A percentile compares a stretch with the other conserved stretches of the same genome.
These are phyloP conservation scores for Ceraclea dissimilis DNA, from an alignment of 2,888 invertebrate genomes.

Conservation along the genomic window DNA sequence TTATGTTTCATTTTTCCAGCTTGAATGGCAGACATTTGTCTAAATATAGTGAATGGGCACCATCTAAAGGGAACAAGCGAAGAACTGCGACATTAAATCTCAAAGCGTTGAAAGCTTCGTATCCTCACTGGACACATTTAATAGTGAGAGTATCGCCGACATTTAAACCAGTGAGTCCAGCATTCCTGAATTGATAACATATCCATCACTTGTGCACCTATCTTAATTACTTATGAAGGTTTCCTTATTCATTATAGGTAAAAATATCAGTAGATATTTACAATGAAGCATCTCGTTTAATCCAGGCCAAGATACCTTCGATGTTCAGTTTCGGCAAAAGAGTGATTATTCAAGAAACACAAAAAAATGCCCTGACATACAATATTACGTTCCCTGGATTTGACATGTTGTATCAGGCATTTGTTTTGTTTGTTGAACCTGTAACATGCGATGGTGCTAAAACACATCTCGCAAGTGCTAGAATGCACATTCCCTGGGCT, in stretches of 20 bases:
- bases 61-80: slow-evolving; percentile 37
- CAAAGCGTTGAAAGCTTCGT: slow-evolving; percentile 48
- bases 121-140: slow-evolving; percentile 60
- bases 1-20: slow-evolving; percentile 28
- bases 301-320: slow-evolving; percentile 38
- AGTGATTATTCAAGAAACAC: slow-evolving; percentile 46
- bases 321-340: slow-evolving; percentile 33
- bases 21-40: slow-evolving; percentile 37
- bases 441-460: slow-evolving; percentile 36
- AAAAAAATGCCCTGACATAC: slow-evolving; percentile 51
- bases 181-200: no score
- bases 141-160: slow-evolving; percentile 59
- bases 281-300: slow-evolving; percentile 39
- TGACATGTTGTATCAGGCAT: slow-evolving; percentile 51
- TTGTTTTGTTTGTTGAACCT: slow-evolving; percentile 53
- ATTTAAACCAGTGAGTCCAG: slow-evolving; percentile 35
- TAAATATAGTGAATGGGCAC: slow-evolving; percentile 40
- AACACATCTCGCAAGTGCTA: slow-evolving; percentile 51
- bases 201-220: no score
- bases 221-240: no score
- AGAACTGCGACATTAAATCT: slow-evolving; percentile 53
- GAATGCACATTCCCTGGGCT: slow-evolving; percentile 60
- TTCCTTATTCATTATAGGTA: slow-evolving; percentile 37
- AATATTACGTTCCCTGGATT: slow-evolving; percentile 53
- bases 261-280: slow-evolving; percentile 53